Conservation (phyloP, 2,888 invertebrate genomes). For the Brachylomia viminalis region DNA sequence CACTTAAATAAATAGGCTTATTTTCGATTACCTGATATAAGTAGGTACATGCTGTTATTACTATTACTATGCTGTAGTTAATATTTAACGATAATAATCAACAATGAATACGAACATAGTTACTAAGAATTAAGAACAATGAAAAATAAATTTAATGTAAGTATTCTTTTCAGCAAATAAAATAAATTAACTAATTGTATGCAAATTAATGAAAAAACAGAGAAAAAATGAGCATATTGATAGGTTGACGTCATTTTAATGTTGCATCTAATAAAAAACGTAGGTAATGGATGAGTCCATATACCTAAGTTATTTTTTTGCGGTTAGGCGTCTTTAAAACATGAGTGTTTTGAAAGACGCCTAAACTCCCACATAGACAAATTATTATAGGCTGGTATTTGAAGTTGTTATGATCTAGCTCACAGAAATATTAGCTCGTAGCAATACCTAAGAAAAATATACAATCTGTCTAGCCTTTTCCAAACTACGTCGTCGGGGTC, state of each 20-base stretch:
- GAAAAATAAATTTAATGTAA: neutral
- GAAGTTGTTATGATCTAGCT: neutral
- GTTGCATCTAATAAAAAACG: neutral
- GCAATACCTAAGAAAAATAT: neutral
- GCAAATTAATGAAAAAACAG: neutral
- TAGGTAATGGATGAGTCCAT: too few relatives aligned
- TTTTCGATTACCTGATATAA: neutral
- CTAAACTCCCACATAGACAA: neutral
- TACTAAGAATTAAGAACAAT: neutral
- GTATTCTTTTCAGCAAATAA: neutral
- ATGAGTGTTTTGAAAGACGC: neutral
- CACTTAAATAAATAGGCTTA: neutral
- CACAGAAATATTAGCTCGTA: neutral
- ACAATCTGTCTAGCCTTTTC: too few relatives aligned
- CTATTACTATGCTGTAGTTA: neutral
- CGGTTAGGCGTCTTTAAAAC: too few relatives aligned
- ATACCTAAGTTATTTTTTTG: too few relatives aligned
- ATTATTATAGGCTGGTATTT: slow-evolving; percentile 12
- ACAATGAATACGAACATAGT: neutral
- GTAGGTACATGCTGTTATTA: too few relatives aligned
- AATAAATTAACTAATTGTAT: neutral
- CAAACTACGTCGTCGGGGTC: too few relatives aligned
- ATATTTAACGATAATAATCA: neutral
- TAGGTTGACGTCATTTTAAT: neutral
- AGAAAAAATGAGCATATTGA: neutral